phyloP scores from a whole-genome alignment of 2,888 invertebrate genomes.

The Eilema caniola region DNA sequence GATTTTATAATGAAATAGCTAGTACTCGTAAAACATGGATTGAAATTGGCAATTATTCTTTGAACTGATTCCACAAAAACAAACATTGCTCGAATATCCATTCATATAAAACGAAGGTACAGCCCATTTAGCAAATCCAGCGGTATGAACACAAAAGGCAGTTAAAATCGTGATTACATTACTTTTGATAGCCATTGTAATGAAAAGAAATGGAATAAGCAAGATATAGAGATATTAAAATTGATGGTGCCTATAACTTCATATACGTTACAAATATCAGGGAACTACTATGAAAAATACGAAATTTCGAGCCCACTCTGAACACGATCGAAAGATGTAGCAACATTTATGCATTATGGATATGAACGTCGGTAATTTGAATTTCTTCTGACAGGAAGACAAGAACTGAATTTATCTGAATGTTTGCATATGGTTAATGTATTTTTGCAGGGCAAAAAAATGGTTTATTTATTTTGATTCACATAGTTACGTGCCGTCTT shows the following conservation, averaged over 20 bases:
- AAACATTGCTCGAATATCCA: background rate
- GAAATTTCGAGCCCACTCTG: too few species aligned
- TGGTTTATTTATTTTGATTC: too few species aligned
- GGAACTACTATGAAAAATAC: too few species aligned
- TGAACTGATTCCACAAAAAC: background rate
- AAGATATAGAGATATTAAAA: slow-evolving; percentile 49
- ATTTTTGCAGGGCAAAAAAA: too few species aligned
- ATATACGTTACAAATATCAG: background rate
- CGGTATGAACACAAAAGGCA: slow-evolving; percentile 49
- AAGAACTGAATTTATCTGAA: too few species aligned
- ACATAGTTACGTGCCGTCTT: too few species aligned
- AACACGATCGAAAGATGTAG: too few species aligned
- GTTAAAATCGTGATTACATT: slow-evolving; percentile 56
- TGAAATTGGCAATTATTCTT: background rate
- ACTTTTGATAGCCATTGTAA: slow-evolving; percentile 56
- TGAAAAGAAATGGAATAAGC: slow-evolving; percentile 54
- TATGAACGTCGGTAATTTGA: too few species aligned
- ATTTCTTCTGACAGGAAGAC: too few species aligned
- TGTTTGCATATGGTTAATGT: too few species aligned
- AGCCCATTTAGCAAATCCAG: slow-evolving; percentile 30
- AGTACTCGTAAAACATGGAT: background rate
- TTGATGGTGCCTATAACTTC: slow-evolving; percentile 6
- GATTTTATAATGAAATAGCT: too few species aligned
- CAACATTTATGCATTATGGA: too few species aligned
- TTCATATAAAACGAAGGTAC: background rate